Conservation (phyloP, 1,140 invertebrate genomes). For the Homarus americanus region DNA sequence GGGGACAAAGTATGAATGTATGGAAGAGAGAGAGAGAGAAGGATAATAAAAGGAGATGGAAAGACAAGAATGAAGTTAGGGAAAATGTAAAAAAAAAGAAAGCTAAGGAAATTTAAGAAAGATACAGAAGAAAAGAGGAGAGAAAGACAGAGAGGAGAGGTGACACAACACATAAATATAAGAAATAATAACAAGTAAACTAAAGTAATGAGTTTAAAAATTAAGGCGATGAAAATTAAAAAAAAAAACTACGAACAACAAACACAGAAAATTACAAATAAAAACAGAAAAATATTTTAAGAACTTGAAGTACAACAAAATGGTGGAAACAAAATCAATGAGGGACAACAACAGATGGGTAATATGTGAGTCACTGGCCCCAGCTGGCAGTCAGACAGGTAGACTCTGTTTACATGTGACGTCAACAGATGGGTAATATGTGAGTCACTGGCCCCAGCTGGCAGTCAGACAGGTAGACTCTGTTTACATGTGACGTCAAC, state of each 20-base stretch:
- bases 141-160: background rate
- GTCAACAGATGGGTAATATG: no score
- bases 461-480: no score
- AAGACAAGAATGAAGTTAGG: background rate
- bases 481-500: no score
- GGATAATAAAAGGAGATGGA: background rate
- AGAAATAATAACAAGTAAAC: background rate
- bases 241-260: background rate
- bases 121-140: background rate
- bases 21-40: background rate
- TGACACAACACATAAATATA: background rate
- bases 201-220: background rate
- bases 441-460: no score
- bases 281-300: background rate
- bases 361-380: no score
- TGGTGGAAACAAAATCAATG: no score
- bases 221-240: background rate
- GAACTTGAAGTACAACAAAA: no score
- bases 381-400: background rate
- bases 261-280: background rate
- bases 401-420: no score
- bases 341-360: no score
- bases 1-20: background rate
- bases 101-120: background rate
- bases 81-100: background rate